Base-by-base conservation (phyloP, 2,113 vertebrate species). In the Centrocercus urophasianus region DNA sequence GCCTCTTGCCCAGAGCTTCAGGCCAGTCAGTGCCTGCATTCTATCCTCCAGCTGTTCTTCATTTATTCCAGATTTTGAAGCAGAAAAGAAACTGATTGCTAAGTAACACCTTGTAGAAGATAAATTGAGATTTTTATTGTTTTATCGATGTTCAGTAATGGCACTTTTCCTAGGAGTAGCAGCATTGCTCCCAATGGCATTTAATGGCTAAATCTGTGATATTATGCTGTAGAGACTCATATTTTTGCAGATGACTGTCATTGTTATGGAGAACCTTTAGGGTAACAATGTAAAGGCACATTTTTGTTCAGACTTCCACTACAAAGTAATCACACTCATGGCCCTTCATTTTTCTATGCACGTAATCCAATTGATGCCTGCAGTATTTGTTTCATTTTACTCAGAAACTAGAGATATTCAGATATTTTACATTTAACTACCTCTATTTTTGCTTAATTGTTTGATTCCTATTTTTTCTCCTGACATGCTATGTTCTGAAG, bases 31-130 rank as follows among this genome's bases (percentile, higher is more conserved):
- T 66, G 13, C 11, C 32, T 89, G 36, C 56, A 59, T 76, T 80
- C 47, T 60, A 12, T 83, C 32, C 28, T 71, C 56, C 45, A 84
- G 78, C 72, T 86, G 70, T 92, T 65, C 19, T 80, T 72, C 90
- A 61, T 95, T 93, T 84, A 84, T 80, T 76, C 45, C 83, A 66
- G 34, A 32, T 75, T 90, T 76, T 78, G 83, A 57, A 88, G 64
- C 13, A 92, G 54, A 88, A 96, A 91, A 94, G 69, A 83, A 93
- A 59, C 72, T 70, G 83, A 94, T 95, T 88, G 80, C 84, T 93
- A 78, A 93, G 91, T 94, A 93, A 90, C 67, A 22, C 24, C 15
- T 77, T 65, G 45, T 65, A 92, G 42, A 48, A 72, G 88, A 86
- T 20, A 92, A 93, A 92, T 74, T 28, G 67, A 71, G 75, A 80